Base-by-base conservation (phyloP, 1,140 invertebrate genomes). In the Sitobion miscanthi region DNA sequence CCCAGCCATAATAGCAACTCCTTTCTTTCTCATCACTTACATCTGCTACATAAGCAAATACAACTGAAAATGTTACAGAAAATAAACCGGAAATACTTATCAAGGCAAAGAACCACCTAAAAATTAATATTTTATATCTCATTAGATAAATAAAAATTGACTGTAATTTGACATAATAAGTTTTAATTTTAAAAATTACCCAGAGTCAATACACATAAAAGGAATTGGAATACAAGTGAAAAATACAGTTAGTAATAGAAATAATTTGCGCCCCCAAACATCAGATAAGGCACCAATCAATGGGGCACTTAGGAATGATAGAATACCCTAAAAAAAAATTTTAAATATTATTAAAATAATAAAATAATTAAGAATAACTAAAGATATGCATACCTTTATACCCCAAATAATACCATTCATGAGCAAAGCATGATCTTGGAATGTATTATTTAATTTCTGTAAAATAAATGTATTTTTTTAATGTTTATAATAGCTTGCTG, bases 401-500 rank as follows among this genome's bases (percentile, higher is more conserved):
- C 99, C 99, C 97, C 99, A 98, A 95, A 99, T 99, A 94, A 99
- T 96, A 94, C 99, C 99, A 97, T 99, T 99, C 98, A 99, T 99
- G 77, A 99, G 96, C 96, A 99, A 99, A 94, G 99, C 99, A 95
- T 99, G 99, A 96, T 99, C 97, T 93, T 99, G 99, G 96, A 99
- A 99, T 89, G 99, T 99, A 94, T 98, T 97, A 95, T 99, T 99
- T 94, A 99, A 96, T 94, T 98, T 97, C 97, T 98, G 95, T 45
- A 96, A 96, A 94, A 87, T 35, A 47, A n/a, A 86, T 30, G 17
- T 86, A 45, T 94, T 94, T 93, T 83, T 93, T 62, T 91, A 82
- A 85, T 85, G 11, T 49, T 35, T 6, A 52, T 21, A 49, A 88
- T 85, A 88, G 21, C 6, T 14, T 47, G 35, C 23, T 88, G 89